Evolutionary conservation across 1,140 invertebrate genomes (phyloP).

Genomic region (Geopemphigus sp.): DNA sequence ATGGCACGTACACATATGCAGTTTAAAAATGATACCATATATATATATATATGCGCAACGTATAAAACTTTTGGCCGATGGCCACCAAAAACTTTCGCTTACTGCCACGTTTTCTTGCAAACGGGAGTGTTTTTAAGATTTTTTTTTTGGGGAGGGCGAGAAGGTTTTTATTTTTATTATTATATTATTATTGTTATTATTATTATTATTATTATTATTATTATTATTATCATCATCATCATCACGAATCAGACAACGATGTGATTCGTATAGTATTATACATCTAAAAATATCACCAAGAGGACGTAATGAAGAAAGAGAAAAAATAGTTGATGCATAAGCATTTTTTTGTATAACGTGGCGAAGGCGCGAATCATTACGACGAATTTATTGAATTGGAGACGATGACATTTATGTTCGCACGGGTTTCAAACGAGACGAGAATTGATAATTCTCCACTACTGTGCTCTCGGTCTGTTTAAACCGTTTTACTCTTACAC

Average conservation of each 20-base stretch:
- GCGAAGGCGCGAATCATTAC: too few relatives aligned
- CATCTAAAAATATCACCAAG: conserved; percentile 42
- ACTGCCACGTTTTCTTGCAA: too few relatives aligned
- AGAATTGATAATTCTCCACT: background rate
- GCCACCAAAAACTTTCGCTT: conserved; percentile 1
- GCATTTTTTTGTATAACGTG: background rate
- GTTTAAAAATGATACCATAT: conserved; percentile 27
- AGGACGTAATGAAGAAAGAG: background rate
- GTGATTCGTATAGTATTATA: too few relatives aligned
- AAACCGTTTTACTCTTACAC: too few relatives aligned
- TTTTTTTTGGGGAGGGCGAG: background rate
- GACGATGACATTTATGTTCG: background rate
- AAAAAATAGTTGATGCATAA: too few relatives aligned
- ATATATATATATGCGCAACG: background rate
- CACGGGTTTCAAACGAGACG: background rate
- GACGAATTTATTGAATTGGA: background rate
- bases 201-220: background rate
- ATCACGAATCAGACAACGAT: background rate
- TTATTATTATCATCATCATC: background rate
- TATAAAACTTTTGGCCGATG: conserved; percentile 5
- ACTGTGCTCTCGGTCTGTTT: too few relatives aligned
- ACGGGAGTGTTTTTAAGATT: background rate
- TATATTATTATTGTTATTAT: too few relatives aligned
- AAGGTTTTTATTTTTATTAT: too few relatives aligned
- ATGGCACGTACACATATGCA: conserved; percentile 1